Evolutionary conservation across 2,888 invertebrate genomes (phyloP).

Genomic region (Xanthia togata): DNA sequence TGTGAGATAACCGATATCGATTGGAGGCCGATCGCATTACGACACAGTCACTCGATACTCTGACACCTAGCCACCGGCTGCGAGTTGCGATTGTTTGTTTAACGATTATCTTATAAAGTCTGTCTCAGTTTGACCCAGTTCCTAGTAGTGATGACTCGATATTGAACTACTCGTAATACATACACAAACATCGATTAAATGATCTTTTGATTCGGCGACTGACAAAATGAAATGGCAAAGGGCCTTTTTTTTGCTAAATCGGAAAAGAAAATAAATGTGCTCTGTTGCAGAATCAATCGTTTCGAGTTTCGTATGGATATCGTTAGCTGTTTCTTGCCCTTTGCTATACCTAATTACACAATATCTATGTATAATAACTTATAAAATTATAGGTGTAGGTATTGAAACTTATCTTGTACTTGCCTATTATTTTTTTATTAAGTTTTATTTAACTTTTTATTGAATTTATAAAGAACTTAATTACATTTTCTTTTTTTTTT

Average conservation of each 20-base stretch:
- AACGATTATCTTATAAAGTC: constrained; percentile 75
- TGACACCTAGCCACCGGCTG: constrained; percentile 83
- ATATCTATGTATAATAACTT: not conserved
- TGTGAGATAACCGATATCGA: constrained; percentile 84
- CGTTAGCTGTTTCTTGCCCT: not conserved
- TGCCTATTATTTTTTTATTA: not conserved
- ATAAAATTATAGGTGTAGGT: not conserved
- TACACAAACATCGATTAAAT: constrained; percentile 45
- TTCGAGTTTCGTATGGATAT: not conserved
- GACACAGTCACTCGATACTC: constrained; percentile 81
- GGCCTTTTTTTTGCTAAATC: constrained; percentile 12
- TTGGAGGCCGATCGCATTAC: constrained; percentile 86
- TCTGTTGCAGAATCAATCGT: not conserved
- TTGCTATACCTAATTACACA: not conserved
- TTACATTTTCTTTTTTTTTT: no score
- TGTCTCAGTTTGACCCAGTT: constrained; percentile 79
- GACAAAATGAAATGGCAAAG: not conserved
- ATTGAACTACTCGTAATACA: constrained; percentile 46
- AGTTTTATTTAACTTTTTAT: not conserved
- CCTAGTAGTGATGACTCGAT: constrained; percentile 62
- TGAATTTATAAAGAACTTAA: not conserved
- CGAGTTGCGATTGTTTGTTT: constrained; percentile 75
- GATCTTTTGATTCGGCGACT: constrained; percentile 19
- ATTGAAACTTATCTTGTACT: not conserved
- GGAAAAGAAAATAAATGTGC: constrained; percentile 28